Conservation (phyloP, 2,888 invertebrate species). For the Aradus depressus region DNA sequence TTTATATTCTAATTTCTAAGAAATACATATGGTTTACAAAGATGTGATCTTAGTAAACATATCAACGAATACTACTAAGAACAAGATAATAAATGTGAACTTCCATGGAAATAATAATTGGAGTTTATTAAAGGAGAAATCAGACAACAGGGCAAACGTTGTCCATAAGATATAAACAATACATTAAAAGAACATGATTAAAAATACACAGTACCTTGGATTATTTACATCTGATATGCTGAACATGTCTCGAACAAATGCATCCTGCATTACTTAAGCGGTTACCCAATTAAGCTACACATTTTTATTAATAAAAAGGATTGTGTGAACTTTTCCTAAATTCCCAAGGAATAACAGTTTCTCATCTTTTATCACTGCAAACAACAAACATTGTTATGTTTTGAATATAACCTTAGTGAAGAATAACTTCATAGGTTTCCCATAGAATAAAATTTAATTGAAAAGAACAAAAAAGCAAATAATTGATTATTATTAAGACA, state of each 20-base stretch:
- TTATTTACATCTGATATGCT: slow-evolving; percentile 29
- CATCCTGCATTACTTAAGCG: slow-evolving; percentile 31
- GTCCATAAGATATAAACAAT: not conserved
- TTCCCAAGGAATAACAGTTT: not conserved
- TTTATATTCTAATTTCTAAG: no score
- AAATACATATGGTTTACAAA: no score
- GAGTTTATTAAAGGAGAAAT: no score
- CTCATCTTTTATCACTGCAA: slow-evolving; percentile 12
- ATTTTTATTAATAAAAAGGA: not conserved
- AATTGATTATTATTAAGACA: no score
- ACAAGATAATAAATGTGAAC: no score
- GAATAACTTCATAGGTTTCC: not conserved
- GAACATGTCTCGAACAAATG: slow-evolving; percentile 31
- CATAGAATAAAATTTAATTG: no score
- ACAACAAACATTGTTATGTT: slow-evolving; percentile 12
- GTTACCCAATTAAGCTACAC: slow-evolving; percentile 12
- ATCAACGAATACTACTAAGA: not conserved
- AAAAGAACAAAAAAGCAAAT: no score
- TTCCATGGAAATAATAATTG: no score
- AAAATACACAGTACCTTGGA: slow-evolving; percentile 24
- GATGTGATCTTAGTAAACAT: not conserved
- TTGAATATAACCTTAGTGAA: slow-evolving; percentile 6
- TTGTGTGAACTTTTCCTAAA: not conserved
- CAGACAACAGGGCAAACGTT: no score
- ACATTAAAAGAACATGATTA: no score